phyloP scores from a whole-genome alignment of 2,888 invertebrate genomes.

The Merodon equestris region DNA sequence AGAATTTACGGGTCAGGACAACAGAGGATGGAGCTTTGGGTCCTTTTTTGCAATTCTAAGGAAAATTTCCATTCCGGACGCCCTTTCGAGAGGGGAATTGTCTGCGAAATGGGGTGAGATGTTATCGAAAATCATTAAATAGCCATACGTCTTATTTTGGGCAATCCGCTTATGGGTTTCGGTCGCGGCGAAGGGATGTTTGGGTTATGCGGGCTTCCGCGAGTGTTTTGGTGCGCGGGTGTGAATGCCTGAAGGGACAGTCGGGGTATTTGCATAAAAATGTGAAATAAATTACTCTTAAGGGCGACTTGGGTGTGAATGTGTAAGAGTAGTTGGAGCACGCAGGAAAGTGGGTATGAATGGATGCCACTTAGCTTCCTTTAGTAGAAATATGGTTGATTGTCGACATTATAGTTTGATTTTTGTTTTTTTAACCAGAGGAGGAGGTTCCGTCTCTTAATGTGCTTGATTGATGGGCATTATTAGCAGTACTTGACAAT shows the following conservation, averaged over 20 bases:
- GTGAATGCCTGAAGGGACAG: constrained; percentile 50
- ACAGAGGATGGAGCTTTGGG: constrained; percentile 16
- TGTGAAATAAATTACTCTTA: constrained; percentile 66
- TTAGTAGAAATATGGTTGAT: no score
- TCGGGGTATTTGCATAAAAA: constrained; percentile 68
- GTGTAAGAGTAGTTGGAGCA: constrained; percentile 40
- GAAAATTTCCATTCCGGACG: constrained; percentile 55
- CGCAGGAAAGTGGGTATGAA: constrained; percentile 46
- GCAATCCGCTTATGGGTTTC: constrained; percentile 66
- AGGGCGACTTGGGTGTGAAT: constrained; percentile 52
- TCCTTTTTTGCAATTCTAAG: constrained; percentile 44
- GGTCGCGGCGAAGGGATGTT: not conserved
- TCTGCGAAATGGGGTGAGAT: constrained; percentile 63
- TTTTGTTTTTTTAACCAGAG: no score
- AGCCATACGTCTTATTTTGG: constrained; percentile 66
- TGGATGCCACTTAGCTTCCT: not conserved
- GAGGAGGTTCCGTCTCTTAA: no score
- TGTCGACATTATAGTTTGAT: no score
- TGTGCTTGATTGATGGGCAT: no score
- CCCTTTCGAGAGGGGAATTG: constrained; percentile 43
- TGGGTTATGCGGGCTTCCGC: not conserved
- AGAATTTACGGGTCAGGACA: constrained; percentile 49
- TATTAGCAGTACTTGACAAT: no score
- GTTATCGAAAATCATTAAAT: constrained; percentile 69
- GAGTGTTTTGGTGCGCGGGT: no score